phyloP scores from a whole-genome alignment of 2,888 invertebrate species.

The Idaea aversata region DNA sequence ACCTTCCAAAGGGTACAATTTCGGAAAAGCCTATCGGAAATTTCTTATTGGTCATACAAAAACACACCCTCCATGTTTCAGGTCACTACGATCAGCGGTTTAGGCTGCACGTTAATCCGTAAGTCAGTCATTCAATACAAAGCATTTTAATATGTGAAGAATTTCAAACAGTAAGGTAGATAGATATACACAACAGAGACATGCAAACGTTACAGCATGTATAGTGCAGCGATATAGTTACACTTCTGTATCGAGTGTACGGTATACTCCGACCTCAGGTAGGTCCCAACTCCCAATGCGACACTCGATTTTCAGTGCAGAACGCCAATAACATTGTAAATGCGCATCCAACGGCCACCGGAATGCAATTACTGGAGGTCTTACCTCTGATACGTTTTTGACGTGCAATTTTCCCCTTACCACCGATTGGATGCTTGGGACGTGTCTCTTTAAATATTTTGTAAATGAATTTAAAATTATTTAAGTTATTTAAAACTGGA shows the following conservation, averaged over 20 bases:
- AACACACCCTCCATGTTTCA: too few species aligned
- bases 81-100: too few species aligned
- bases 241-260: background rate
- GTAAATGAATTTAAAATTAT: background rate
- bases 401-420: conserved; percentile 7
- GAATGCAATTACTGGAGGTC: conserved; percentile 11
- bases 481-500: conserved; percentile 3
- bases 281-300: conserved; percentile 4
- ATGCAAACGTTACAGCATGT: background rate
- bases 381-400: conserved; percentile 12
- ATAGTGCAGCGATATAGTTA: background rate
- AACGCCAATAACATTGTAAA: conserved; percentile 17
- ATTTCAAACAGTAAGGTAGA: too few species aligned
- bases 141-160: too few species aligned
- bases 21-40: too few species aligned
- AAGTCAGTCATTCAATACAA: too few species aligned
- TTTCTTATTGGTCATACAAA: too few species aligned
- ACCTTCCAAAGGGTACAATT: too few species aligned
- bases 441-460: conserved; percentile 7
- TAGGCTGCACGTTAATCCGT: too few species aligned
- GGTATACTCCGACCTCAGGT: conserved; percentile 5
- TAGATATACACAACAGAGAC: too few species aligned
- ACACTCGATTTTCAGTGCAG: conserved; percentile 11
- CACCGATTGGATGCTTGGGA: background rate
- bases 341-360: conserved; percentile 8